phyloP scores from a whole-genome alignment of 2,888 invertebrate species.

The Rutpela maculata region DNA sequence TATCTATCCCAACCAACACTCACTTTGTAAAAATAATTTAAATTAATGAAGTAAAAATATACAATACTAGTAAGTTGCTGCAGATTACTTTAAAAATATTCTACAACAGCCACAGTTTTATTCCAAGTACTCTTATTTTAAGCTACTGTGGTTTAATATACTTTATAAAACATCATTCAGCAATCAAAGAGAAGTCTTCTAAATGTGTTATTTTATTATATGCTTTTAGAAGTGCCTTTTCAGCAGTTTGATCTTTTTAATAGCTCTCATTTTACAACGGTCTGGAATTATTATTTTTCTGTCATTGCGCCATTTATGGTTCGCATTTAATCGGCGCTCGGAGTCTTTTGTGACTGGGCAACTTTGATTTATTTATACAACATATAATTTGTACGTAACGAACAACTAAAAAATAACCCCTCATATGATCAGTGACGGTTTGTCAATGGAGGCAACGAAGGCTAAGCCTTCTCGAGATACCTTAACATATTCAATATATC shows the following conservation, averaged over 20 bases:
- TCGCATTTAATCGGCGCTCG: background rate
- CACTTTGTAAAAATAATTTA: no score
- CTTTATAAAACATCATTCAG: background rate
- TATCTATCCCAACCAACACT: no score
- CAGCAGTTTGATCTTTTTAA: slow-evolving; percentile 17
- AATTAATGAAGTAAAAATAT: background rate
- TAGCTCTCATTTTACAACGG: slow-evolving; percentile 1
- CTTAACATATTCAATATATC: no score
- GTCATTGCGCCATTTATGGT: background rate
- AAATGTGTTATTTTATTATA: slow-evolving; percentile 3
- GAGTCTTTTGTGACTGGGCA: no score
- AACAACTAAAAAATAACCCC: no score
- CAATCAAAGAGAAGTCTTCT: slow-evolving; percentile 17
- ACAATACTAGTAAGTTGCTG: background rate
- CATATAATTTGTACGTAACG: no score
- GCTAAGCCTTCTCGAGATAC: no score
- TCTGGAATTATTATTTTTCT: background rate
- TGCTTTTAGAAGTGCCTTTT: slow-evolving; percentile 14
- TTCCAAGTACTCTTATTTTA: background rate
- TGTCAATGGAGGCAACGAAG: no score
- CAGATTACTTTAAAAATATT: background rate
- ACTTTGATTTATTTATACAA: no score
- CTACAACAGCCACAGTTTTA: background rate
- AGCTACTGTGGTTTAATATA: background rate
- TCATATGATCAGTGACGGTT: no score